Evolutionary conservation across 2,113 vertebrate species (phyloP).

Genomic region (Serilophus lunatus): DNA sequence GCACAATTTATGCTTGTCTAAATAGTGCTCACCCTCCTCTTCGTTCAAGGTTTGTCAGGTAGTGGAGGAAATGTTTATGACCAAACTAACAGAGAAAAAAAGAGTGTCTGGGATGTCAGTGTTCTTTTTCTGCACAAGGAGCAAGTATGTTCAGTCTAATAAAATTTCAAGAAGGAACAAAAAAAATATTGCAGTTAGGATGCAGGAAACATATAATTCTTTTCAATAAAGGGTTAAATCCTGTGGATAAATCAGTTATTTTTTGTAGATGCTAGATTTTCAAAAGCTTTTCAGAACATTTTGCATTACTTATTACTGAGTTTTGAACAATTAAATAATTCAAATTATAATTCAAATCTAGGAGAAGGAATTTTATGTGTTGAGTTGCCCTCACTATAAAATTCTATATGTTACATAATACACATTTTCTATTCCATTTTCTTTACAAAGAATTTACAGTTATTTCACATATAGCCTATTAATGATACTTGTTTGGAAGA

Average conservation of each 20-base stretch:
- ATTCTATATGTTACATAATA: not conserved
- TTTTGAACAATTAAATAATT: not conserved
- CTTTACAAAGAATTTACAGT: not conserved
- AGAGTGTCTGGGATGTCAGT: not conserved
- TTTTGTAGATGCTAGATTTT: not conserved
- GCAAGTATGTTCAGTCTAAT: not conserved
- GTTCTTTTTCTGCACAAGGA: slow-evolving; percentile 6
- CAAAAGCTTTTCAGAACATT: not conserved
- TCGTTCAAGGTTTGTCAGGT: not conserved
- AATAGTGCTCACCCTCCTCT: not conserved
- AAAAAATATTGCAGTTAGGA: not conserved
- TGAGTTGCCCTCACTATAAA: not conserved
- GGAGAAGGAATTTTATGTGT: not conserved
- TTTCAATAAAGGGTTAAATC: not conserved
- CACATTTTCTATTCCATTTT: not conserved
- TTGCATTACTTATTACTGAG: not conserved
- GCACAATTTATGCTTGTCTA: not conserved
- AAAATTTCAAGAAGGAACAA: too few relatives aligned
- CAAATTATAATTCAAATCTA: not conserved
- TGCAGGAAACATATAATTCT: not conserved
- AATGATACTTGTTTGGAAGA: not conserved
- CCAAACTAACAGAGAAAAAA: not conserved
- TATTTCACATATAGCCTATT: not conserved
- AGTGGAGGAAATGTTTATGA: not conserved
- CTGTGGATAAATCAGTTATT: not conserved